Evolutionary conservation across 64 coral and sea anemone genomes (phyloP).

Genomic region (Montipora foliosa): DNA sequence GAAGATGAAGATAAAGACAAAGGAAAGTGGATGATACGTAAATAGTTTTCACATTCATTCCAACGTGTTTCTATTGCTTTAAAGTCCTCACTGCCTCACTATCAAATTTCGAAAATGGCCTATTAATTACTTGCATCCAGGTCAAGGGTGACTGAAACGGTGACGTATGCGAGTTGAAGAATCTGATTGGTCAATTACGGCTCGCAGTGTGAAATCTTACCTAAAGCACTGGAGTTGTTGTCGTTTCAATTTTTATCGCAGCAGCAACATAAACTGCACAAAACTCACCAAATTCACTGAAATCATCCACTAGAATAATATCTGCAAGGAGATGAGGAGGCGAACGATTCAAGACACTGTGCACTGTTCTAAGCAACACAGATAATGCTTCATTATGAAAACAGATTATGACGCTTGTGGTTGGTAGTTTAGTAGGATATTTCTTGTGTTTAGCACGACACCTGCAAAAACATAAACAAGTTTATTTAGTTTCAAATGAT

Average conservation of each 20-base stretch:
- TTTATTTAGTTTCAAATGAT: neutral
- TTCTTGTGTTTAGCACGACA: constrained; percentile 81
- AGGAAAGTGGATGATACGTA: too few species aligned
- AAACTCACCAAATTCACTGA: constrained; percentile 87
- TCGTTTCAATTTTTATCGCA: neutral
- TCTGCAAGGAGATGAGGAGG: constrained; percentile 82
- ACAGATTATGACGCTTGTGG: constrained; percentile 88
- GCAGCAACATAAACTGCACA: too few species aligned
- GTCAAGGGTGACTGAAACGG: too few species aligned
- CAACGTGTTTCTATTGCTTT: too few species aligned
- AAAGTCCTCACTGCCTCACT: too few species aligned
- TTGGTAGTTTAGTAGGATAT: constrained; percentile 79
- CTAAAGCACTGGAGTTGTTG: too few species aligned
- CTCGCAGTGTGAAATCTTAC: neutral
- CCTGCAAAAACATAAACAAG: constrained; percentile 31
- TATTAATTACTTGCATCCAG: too few species aligned
- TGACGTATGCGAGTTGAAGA: neutral
- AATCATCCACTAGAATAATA: constrained; percentile 91
- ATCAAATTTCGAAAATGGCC: too few species aligned
- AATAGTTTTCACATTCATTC: too few species aligned
- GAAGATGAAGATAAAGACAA: too few species aligned
- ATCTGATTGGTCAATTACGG: neutral
- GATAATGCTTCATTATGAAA: constrained; percentile 92
- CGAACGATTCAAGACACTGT: constrained; percentile 83
- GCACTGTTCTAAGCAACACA: constrained; percentile 86